phyloP scores from a whole-genome alignment of 2,113 vertebrate genomes.

The Meles meles region DNA sequence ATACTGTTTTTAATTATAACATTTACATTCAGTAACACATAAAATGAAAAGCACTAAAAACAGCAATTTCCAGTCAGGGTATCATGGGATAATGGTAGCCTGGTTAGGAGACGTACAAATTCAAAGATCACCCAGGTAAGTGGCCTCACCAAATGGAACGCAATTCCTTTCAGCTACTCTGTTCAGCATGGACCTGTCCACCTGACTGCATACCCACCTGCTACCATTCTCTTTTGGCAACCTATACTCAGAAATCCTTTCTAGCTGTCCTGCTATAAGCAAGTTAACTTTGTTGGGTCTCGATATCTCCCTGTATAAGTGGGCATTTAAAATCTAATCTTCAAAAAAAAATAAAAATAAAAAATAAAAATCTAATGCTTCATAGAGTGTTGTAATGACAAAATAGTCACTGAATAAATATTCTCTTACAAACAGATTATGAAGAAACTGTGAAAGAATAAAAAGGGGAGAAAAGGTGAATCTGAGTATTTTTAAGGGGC shows the following conservation, averaged over 20 bases:
- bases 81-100: not conserved
- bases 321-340: too few species aligned
- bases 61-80: not conserved
- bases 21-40: not conserved
- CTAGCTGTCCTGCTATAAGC: not conserved
- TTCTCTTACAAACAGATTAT: not conserved
- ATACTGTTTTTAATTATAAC: not conserved
- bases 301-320: not conserved
- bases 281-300: not conserved
- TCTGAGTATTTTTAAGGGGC: not conserved
- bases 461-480: not conserved
- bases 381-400: not conserved
- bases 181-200: not conserved
- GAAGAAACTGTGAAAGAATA: not conserved
- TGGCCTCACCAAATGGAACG: not conserved
- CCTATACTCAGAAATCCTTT: not conserved
- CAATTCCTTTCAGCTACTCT: accelerated
- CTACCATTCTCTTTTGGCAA: not conserved
- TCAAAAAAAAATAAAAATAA: too few species aligned
- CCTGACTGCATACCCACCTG: too few species aligned
- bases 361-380: not conserved
- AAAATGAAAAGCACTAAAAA: not conserved
- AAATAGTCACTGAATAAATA: not conserved
- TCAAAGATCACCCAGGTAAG: not conserved
- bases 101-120: not conserved